These are phyloP conservation scores for Puntigrus tetrazona DNA, from an alignment of 2,113 vertebrate species.

Conservation along the genomic window DNA sequence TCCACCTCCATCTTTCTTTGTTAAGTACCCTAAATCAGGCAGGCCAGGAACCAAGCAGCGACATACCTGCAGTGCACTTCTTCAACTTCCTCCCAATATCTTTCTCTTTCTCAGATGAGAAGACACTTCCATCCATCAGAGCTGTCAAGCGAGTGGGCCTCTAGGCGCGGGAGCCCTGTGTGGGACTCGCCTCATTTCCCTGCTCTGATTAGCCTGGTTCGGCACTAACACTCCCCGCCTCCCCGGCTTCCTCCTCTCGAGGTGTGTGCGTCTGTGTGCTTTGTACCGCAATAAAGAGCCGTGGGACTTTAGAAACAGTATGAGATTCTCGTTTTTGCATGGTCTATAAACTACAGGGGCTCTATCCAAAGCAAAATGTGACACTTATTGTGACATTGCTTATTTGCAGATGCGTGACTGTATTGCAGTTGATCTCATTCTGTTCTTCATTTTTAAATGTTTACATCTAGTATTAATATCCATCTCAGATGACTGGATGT, in stretches of 20 bases:
- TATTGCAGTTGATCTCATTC: neutral
- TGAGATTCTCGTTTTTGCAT: neutral
- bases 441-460: neutral
- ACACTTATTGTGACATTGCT: neutral
- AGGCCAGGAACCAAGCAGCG: conserved; percentile 37
- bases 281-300: neutral
- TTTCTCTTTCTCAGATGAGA: conserved; percentile 58
- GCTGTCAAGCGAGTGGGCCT: conserved; percentile 72
- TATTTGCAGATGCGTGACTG: neutral
- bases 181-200: conserved; percentile 76
- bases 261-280: conserved; percentile 1
- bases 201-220: conserved; percentile 72
- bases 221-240: conserved; percentile 19
- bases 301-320: conserved; percentile 4
- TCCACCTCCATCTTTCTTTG: conserved; percentile 31
- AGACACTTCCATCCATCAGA: conserved; percentile 71
- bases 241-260: conserved; percentile 36
- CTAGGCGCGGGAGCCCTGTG: conserved; percentile 65
- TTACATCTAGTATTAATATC: neutral
- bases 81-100: conserved; percentile 38
- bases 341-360: conserved; percentile 10
- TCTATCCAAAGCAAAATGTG: conserved; percentile 11
- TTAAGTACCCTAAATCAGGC: conserved; percentile 14
- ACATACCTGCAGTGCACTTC: conserved; percentile 40
- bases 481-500: neutral